Evolutionary conservation across 2,888 invertebrate genomes (phyloP).

Genomic region (Leucophenga montana): DNA sequence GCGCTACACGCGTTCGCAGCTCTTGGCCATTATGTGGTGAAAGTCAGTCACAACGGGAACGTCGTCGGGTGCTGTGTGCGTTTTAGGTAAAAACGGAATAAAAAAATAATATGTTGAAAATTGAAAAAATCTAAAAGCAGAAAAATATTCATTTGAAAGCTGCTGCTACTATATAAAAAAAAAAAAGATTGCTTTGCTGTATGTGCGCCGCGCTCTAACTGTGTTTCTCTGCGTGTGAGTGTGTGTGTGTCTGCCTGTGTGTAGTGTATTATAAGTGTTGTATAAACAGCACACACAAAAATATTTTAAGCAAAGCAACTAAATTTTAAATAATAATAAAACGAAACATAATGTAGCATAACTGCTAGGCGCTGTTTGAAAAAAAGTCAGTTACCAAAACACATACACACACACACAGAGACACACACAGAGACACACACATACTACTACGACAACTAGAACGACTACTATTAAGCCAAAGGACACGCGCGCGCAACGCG

Average conservation of each 20-base stretch:
- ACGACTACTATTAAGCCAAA: constrained; percentile 3
- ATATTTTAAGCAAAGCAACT: constrained; percentile 34
- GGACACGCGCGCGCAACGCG: not conserved
- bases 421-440: not conserved
- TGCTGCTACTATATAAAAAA: too few relatives aligned
- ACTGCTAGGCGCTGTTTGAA: not conserved
- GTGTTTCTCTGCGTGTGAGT: not conserved
- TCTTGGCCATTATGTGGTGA: constrained; percentile 59
- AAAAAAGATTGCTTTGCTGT: constrained; percentile 5
- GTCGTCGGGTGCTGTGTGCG: constrained; percentile 73
- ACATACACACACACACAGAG: not conserved
- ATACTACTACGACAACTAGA: not conserved
- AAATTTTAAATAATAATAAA: constrained; percentile 25
- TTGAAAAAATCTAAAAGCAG: not conserved
- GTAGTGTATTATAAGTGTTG: not conserved
- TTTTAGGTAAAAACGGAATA: constrained; percentile 42
- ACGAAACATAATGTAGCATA: constrained; percentile 35
- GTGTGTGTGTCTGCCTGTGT: not conserved
- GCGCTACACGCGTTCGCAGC: constrained; percentile 38
- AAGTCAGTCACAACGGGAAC: constrained; percentile 74
- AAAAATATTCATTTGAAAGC: constrained; percentile 10
- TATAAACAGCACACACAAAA: constrained; percentile 36
- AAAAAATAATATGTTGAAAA: constrained; percentile 6
- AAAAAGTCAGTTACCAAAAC: too few relatives aligned
- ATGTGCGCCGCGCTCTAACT: not conserved